Percentiles rank a stretch among this genome's conserved stretches.
Conservation (phyloP, 2,888 invertebrate genomes). For the Cephus pygmeus region DNA sequence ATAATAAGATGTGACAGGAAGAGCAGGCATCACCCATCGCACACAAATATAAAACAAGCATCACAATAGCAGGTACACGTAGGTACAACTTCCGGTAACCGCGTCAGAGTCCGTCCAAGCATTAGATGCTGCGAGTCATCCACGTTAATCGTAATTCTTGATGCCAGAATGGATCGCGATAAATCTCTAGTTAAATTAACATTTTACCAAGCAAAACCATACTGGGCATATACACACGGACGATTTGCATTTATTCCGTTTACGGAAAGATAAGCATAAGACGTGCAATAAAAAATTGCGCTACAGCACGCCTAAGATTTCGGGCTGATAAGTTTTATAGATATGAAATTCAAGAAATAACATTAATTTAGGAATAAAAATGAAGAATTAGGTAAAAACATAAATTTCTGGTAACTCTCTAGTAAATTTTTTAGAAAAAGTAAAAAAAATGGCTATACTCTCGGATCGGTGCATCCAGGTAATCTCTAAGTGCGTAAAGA, state of each 20-base stretch:
- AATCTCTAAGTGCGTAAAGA: background rate
- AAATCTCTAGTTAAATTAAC: background rate
- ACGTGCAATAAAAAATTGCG: background rate
- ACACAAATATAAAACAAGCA: background rate
- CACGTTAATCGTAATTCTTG: background rate
- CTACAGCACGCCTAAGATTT: background rate
- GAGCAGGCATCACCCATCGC: slow-evolving; percentile 19
- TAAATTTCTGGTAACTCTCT: background rate
- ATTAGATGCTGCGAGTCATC: background rate
- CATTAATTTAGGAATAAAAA: background rate
- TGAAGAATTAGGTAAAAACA: background rate
- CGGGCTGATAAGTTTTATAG: background rate
- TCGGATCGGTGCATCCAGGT: background rate
- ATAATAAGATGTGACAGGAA: slow-evolving; percentile 61
- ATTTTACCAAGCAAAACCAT: background rate
- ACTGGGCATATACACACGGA: background rate
- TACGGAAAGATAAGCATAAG: background rate
- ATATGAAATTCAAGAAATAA: background rate
- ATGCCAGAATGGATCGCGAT: background rate
- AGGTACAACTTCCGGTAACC: slow-evolving; percentile 32
- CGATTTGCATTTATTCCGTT: background rate
- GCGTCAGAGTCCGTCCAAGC: background rate
- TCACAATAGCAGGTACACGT: slow-evolving; percentile 14
- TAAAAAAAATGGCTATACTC: background rate
- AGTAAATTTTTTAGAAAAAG: background rate